Evolutionary conservation across 2,888 invertebrate species (phyloP), one percentile per base, ranked within the genome.

Genomic region (Dynastes maya): DNA sequence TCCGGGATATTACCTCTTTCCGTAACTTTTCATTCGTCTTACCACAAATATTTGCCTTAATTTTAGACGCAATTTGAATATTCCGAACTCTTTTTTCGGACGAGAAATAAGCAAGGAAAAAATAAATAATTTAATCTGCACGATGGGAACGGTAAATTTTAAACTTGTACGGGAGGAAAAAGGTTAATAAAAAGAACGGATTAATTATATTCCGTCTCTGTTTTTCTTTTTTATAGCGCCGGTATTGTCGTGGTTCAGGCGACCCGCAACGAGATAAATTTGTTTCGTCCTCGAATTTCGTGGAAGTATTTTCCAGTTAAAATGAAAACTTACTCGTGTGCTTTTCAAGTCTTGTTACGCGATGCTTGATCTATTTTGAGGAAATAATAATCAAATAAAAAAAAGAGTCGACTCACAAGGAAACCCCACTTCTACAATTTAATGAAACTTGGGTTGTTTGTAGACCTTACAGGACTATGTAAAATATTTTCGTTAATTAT

Each of bases 11-110:
- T 58, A 68, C 68, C 45, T 74, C 22, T 11, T 61, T 40, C 22
- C 40, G 61, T 11, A 37, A 61, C 40, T 45, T 37, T 40, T 40
- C 58, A 22, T 63, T 45, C 40, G 45, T 61, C 45, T 40, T 13
- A 29, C 61, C 61, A 61, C 72, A 74, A 74, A 61, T 63, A 61
- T 74, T 74, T 74, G 61, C 63, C 45, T 74, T 63, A 49, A 74
- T 61, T 61, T 63, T 61, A 63, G 72, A 74, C 58, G 72, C 22
- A 74, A 74, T 74, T 74, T 74, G 63, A 74, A 74, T 58, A 72
- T 72, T 70, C 53, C 51, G 55, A 71, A 53, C 58, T 58, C 37
- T 55, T 45, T 29, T 27, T 40, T 22, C 40, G 72, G 68, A 29
- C 51, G 51, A 51, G 68, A 68, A 68, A 53, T 53, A 68, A 63